Evolutionary conservation across 2,888 invertebrate species (phyloP), one percentile per base, ranked within the genome.

Genomic region (Lissocephala sabroskyi): DNA sequence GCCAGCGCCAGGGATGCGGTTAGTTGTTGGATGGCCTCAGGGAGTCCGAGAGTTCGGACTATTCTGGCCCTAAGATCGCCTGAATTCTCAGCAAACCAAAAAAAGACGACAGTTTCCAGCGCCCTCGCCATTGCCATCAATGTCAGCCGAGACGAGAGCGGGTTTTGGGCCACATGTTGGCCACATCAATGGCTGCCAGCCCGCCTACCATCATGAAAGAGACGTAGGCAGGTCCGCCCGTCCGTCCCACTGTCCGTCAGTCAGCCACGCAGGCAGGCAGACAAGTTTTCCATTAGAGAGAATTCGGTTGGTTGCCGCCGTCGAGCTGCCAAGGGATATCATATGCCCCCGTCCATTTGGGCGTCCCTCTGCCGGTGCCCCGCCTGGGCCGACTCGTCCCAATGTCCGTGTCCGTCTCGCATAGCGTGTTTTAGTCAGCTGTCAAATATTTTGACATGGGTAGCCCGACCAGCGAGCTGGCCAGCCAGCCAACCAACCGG

Each of bases 371-470:
- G 29, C 44, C 35, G 44, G 56, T 52, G 59, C 65, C 62, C 60
- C 57, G 58, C 52, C 42, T 16, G 16, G n/a, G 23, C 23, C 23
- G 23, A 23, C 32, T 40, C 41, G 29, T 26, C 18, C 37, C 23
- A 19, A 29, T 29, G 51, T 44, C 41, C 56, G 55, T 51, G 56
- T 51, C 62, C 44, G 65, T 65, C 73, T 71, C 79, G 75, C 77
- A 79, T 80, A 79, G 82, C 79, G 77, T 83, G 82, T 81, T 84
- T 81, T 80, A 83, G 83, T 84, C 84, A 84, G 84, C 85, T 84
- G 85, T 85, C 84, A 84, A 84, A 84, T 83, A 67, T 81, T 84
- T 85, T 84, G 85, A 84, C 79, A 84, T 84, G 83, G 84, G 84
- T 84, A 77, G 78, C 82, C 58, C 36, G 17, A 7, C 17, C 60